Evolutionary conservation across 2,888 invertebrate species (phyloP).

Genomic region (Eudasyphora cyanicolor): DNA sequence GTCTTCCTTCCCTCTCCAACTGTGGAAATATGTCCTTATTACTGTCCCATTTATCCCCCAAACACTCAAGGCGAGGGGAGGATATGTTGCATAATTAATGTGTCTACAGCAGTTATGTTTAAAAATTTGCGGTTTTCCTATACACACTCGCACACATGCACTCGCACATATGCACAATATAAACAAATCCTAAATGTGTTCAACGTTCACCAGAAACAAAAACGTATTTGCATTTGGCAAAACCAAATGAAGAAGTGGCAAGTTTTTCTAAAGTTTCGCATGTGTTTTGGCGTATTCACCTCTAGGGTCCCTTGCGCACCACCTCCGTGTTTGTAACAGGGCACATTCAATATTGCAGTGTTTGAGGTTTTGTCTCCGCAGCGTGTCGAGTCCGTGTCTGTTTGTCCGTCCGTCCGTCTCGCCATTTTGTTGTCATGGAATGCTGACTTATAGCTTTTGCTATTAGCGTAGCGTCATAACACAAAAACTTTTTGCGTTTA

Average conservation of each 20-base stretch:
- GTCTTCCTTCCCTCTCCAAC: background rate
- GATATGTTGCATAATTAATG: slow-evolving; percentile 57
- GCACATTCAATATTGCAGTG: slow-evolving; percentile 22
- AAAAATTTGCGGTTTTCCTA: slow-evolving; percentile 56
- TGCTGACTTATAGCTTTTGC: slow-evolving; percentile 33
- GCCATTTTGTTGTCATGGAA: slow-evolving; percentile 46
- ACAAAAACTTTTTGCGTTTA: slow-evolving; percentile 35
- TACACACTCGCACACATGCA: slow-evolving; percentile 34
- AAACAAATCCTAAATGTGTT: background rate
- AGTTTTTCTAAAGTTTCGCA: slow-evolving; percentile 6
- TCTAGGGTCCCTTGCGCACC: background rate
- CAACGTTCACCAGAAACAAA: background rate
- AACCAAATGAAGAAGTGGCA: slow-evolving; percentile 18
- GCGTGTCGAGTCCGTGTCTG: no score
- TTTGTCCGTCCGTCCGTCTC: slow-evolving; percentile 41
- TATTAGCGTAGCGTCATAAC: background rate
- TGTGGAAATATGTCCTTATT: no score
- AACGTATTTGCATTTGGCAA: slow-evolving; percentile 25
- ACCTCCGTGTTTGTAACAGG: no score
- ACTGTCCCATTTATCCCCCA: no score
- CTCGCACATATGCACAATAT: background rate
- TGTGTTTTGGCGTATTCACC: background rate
- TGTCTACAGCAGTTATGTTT: slow-evolving; percentile 63
- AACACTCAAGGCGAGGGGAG: background rate
- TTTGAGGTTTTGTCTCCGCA: slow-evolving; percentile 42